Evolutionary conservation across 1,140 invertebrate genomes (phyloP), one percentile per base, ranked within the genome.

Genomic region (Trichogramma pretiosum): DNA sequence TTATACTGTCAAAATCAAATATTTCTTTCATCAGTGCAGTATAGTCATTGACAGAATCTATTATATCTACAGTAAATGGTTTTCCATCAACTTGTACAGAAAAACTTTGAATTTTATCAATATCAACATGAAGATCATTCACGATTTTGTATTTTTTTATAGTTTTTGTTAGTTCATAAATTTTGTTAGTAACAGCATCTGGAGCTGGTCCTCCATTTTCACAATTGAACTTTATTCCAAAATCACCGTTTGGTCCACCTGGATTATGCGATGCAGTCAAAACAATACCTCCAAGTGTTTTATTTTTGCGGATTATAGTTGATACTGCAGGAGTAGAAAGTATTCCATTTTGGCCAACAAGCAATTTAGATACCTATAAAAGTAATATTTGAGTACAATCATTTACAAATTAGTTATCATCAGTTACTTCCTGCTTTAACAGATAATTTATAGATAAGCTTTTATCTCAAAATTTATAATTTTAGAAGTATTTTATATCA

Each of bases 241-340:
- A 99, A 73, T 99, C 97, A 54, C 87, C 89, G 64, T 97, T 78
- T 4, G 90, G 89, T 35, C 97, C 96, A 52, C 97, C 97, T 19
- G 97, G 96, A 76, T 99, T 99, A 67, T 99, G 97, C 39, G 93
- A 97, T 1, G 97, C 97, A 16, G 97, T 99, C 14, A 99, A 73
- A 16, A 99, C 85, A 61, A 99, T 98, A 18, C 95, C 97, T 58
- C 95, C 82, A 48, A 82, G 70, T 28, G 89, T 81, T 63, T 89
- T 81, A 58, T 86, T 80, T 68, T 93, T 90, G 50, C 95, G 79
- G 61, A 99, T 99, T 24, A 98, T 74, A 59, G 82, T 83, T 2
- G 96, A 98, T 1, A 97, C 89, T 17, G 95, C 93, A 19, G 96
- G 96, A 9, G 96, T 99, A 21, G 94, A 98, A 7, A 99, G 74